A percentile compares a stretch with the other conserved stretches of the same genome.
phyloP scores from a whole-genome alignment of 2,888 invertebrate species.

The Eumacrocentrus americanus region DNA sequence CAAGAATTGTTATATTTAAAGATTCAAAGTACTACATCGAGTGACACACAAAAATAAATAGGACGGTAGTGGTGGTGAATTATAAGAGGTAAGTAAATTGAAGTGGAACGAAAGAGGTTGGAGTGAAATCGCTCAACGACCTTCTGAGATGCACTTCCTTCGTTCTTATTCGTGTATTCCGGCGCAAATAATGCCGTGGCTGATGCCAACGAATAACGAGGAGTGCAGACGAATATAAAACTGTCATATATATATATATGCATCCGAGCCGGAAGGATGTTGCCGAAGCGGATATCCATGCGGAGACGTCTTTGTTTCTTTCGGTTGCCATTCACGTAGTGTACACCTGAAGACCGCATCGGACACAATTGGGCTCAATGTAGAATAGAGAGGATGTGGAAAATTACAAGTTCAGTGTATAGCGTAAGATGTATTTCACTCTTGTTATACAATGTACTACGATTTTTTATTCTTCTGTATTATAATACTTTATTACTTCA shows the following conservation, averaged over 20 bases:
- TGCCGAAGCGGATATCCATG: conserved; percentile 58
- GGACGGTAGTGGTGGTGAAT: no score
- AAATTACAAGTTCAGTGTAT: conserved; percentile 45
- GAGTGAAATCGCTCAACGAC: background rate
- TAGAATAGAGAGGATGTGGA: conserved; percentile 50
- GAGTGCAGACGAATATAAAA: background rate
- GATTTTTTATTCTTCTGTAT: background rate
- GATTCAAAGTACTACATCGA: no score
- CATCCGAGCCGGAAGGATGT: conserved; percentile 57
- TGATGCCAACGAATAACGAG: conserved; percentile 6
- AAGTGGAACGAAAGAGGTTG: no score
- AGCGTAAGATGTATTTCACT: conserved; percentile 4
- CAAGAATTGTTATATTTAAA: background rate
- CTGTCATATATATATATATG: background rate
- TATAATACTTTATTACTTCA: background rate
- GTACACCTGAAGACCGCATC: conserved; percentile 49
- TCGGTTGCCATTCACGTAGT: conserved; percentile 45
- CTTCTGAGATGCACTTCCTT: background rate
- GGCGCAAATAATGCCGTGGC: background rate
- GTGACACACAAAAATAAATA: no score
- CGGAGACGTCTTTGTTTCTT: conserved; percentile 47
- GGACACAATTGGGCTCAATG: conserved; percentile 35
- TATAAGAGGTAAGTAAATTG: no score
- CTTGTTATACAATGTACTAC: background rate
- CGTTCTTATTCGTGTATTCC: background rate